Evolutionary conservation across 2,113 vertebrate genomes (phyloP), one percentile per base, ranked within the genome.

Genomic region (Sterrhoptilus dennistouni): DNA sequence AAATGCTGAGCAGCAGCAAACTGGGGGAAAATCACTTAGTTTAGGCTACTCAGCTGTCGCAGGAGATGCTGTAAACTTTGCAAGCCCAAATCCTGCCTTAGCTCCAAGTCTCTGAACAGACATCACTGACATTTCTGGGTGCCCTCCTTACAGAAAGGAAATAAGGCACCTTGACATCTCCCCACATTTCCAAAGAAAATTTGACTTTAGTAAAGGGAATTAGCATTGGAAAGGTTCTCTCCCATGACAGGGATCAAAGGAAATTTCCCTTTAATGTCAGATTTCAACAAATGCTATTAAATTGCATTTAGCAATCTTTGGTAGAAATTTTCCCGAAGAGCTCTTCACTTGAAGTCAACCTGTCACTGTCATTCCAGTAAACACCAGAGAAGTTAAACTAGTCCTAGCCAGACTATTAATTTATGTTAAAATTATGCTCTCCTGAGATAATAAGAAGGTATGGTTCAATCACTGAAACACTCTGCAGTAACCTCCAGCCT

Each of bases 251-350:
- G 95, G 93, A 97, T 97, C 96, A 97, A 95, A 94, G 80, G 90
- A 93, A 97, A 95, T 88, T 94, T 97, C 86, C 69, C 96, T 97
- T 97, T 97, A 96, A 96, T 95, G 96, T 97, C 95, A 96, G 93
- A 93, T 93, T 96, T 94, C 95, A 96, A 96, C 92, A 96, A 95
- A 97, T 84, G 93, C 96, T 94, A 94, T 96, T 97, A 94, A 96
- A 97, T 89, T 93, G 88, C 96, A 96, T 96, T 97, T 95, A 96
- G 90, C 90, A 93, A 94, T 96, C 90, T 95, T 80, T 77, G 85
- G 63, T 83, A 91, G 76, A 97, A 92, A 93, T 93, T 96, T 94
- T 96, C 88, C 88, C 0, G 3, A 96, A 89, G 88, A 95, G 92
- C 95, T 96, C 69, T 95, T 94, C 83, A 81, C 92, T 93, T 90